Base-by-base conservation (phyloP, 2,113 vertebrate genomes). In the Menidia beryllina region DNA sequence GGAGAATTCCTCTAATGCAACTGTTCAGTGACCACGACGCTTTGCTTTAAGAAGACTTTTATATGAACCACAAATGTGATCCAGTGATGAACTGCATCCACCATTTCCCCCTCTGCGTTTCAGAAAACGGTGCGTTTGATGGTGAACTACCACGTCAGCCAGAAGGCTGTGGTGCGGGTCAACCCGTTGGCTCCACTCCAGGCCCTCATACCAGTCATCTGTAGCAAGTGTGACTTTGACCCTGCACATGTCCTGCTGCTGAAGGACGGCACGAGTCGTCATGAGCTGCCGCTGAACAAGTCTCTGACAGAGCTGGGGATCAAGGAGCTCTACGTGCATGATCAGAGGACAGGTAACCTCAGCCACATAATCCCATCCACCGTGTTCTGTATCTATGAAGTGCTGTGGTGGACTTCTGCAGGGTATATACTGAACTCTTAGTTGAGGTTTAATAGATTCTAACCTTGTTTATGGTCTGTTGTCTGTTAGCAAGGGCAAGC, bases 91-190 rank as follows among this genome's bases (percentile, higher is more conserved):
- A 30, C 60, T 39, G 9, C 72, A 24, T 17, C 14, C 7, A 4
- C n/a, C 3, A 0, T 38, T 69, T 2, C 27, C 20, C 15, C 2
- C 10, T 77, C 30, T 81, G 24, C 72, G 1, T 53, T 19, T 39
- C 91, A 99, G 98, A 98, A 98, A 86, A 95, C 96, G 0, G 92
- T 98, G 68, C 95, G 96, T 20, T 92, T 99, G 88, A 94, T 99
- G 68, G 96, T 99, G 82, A 99, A 98, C 89, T 99, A 95, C 87
- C 93, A 96, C 75, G 89, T 94, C 66, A 96, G 92, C 0, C 97
- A 99, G 88, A 99, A 98, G 85, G 89, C 97, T 0, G 95, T 99
- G 63, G 90, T 99, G 51, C 94, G 97, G 13, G 98, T 99, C 72
- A 98, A 94, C 87, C 97, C 97, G 0, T 89, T 95, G 26, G 91